A percentile compares a stretch with the other conserved stretches of the same genome.
These are phyloP conservation scores for Glaucopsyche alexis DNA, from an alignment of 2,888 invertebrate genomes.

Conservation along the genomic window DNA sequence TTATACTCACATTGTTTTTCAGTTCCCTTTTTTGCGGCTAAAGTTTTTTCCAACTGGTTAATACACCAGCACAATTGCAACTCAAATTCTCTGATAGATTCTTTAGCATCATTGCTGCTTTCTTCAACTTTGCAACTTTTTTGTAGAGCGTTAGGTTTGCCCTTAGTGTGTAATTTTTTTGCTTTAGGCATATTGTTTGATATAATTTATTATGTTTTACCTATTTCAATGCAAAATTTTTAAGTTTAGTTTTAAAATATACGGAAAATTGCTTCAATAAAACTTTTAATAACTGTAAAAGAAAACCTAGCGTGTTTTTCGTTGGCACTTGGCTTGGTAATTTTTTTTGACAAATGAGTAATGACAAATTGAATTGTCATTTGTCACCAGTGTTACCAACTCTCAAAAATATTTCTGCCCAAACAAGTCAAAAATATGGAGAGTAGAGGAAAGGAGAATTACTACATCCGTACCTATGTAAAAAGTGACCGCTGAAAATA, in stretches of 20 bases:
- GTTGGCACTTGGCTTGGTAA: too few relatives aligned
- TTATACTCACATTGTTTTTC: constrained; percentile 77
- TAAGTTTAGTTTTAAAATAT: neutral
- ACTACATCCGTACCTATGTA: too few relatives aligned
- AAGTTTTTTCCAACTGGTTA: constrained; percentile 82
- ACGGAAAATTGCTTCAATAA: neutral
- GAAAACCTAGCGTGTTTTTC: too few relatives aligned
- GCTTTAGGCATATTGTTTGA: constrained; percentile 63
- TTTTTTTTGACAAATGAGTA: too few relatives aligned
- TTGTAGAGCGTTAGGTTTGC: constrained; percentile 64
- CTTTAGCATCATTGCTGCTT: constrained; percentile 55
- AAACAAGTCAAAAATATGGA: too few relatives aligned
- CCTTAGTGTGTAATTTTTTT: constrained; percentile 67
- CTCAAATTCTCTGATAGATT: constrained; percentile 84
- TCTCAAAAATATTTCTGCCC: too few relatives aligned
- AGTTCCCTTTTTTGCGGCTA: constrained; percentile 81
- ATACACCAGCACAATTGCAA: constrained; percentile 90
- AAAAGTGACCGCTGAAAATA: too few relatives aligned
- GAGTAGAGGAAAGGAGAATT: too few relatives aligned
- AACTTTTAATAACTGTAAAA: too few relatives aligned
- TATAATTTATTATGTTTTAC: neutral
- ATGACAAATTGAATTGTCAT: too few relatives aligned
- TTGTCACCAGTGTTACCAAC: too few relatives aligned
- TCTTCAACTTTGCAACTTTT: constrained; percentile 61
- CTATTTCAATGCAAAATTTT: constrained; percentile 11